phyloP scores from a whole-genome alignment of 35 echinoderm and acorn worm genomes.

The Amphiura filiformis region DNA sequence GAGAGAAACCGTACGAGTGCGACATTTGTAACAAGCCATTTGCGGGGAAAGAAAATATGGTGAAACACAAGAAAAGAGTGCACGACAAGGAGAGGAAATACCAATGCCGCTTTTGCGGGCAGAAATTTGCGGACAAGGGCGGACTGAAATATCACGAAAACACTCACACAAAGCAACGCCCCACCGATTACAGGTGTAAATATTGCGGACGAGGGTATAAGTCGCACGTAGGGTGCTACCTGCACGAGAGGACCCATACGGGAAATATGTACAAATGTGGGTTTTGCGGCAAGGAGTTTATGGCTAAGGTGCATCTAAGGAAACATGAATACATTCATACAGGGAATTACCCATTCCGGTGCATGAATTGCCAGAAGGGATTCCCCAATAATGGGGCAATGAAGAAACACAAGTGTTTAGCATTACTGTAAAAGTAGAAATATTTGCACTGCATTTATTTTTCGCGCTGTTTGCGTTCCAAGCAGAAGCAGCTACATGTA shows the following conservation, averaged over 20 bases:
- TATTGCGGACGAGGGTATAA: background rate
- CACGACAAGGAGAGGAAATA: slow-evolving; percentile 2
- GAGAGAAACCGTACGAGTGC: background rate
- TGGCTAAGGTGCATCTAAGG: background rate
- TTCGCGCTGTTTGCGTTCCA: too few relatives aligned
- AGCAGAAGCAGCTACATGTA: too few relatives aligned
- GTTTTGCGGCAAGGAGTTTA: background rate
- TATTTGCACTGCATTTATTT: too few relatives aligned
- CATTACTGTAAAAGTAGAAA: background rate
- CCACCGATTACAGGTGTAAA: background rate
- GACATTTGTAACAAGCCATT: background rate
- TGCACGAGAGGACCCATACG: background rate
- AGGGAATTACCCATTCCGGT: slow-evolving; percentile 1
- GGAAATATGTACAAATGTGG: background rate
- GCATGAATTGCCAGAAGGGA: background rate
- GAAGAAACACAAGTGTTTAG: slow-evolving; percentile 1
- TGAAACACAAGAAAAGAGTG: background rate
- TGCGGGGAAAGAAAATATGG: background rate
- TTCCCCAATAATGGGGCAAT: background rate
- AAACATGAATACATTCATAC: slow-evolving; percentile 6
- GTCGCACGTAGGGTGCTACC: background rate
- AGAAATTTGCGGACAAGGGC: background rate
- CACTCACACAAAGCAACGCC: background rate
- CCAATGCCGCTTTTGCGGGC: background rate
- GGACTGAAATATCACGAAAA: background rate